Evolutionary conservation across 2,797 vertebrate genomes (phyloP), one percentile per base, ranked within the genome.

Genomic region (Enteromius viviparus): DNA sequence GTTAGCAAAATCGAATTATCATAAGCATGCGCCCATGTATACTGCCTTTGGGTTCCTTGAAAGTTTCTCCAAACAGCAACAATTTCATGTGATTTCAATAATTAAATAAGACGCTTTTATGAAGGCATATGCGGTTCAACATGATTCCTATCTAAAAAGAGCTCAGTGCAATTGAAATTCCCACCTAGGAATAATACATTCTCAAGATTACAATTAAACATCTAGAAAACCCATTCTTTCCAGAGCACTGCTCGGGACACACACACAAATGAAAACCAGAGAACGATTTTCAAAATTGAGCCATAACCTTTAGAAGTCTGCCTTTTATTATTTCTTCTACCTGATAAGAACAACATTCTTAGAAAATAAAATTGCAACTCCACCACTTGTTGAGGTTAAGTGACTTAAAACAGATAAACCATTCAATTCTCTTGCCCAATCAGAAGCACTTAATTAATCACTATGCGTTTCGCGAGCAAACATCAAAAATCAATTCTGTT

Each of bases 141-240:
- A n/a, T 82, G 71, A 40, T 82, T 82, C 15, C 60, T 29, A 19
- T 55, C 72, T 26, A 32, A 10, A 29, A 42, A 21, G 19, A n/a
- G 15, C n/a, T 72, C 32, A 3, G 70, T 75, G 21, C 70, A 65
- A 32, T 75, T 75, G 49, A 76, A 82, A 72, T 74, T 37, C 15
- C 80, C 80, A 34, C 51, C n/a, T 62, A 74, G 40, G 32, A 74
- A 4, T 8, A 74, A 42, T 17, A 75, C 76, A 1, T 82, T 40
- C 29, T 82, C 69, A 45, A 11, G 9, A 45, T 45, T 45, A 11
- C 45, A 45, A 45, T 32, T 40, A 40, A 7, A 40, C 40, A 40
- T 40, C 40, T 40, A 9, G 40, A 40, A 2, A 21, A 23, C 47
- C 0, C 58, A 62, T 47, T 29, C n/a, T 26, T 11, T 66, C 60